Base-by-base conservation (phyloP, 2,888 invertebrate species). In the Dusona sp. region DNA sequence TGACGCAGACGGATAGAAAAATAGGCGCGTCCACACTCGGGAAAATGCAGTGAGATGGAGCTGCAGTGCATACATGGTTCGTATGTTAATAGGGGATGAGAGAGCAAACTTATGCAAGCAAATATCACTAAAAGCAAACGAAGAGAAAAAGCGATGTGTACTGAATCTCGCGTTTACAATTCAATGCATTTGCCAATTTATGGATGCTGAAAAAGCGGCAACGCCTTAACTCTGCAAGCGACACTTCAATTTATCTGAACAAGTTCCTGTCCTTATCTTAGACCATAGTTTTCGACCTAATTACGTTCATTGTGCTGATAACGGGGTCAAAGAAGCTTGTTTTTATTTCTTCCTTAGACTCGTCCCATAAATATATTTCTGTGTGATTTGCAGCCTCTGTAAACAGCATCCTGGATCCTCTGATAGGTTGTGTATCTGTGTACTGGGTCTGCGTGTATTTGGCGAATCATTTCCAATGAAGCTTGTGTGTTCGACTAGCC, bases 381-480 rank as follows among this genome's bases (percentile, higher is more conserved):
- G 73, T 88, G 92, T 93, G 93, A 93, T 94, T 93, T 92, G 93
- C 93, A 91, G 92, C 93, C 92, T 93, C 93, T 93, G 93, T 92
- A 90, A 93, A 90, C 92, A 93, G 90, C 91, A 90, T 89, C 85
- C 85, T 87, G 64, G 51, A 68, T 38, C 48, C 36, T 11, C 57
- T 64, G 38, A 54, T 64, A 13, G 16, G 13, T 68, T 48, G 54
- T 57, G 74, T 36, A 22, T 82, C 48, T 42, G 19, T 16, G 65
- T 36, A 83, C 68, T 54, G 67, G 68, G 54, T 38, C 45, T 70
- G 72, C 45, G 61, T 78, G 79, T 22, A 57, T 74, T 79, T 75
- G 64, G 79, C 25, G 51, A 78, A 81, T 83, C 67, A 54, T 78
- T 72, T 70, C 74, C 83, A 80, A 81, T 80, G 74, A 73, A 57